Conservation (phyloP, 1,140 invertebrate genomes). For the Delia radicum region DNA sequence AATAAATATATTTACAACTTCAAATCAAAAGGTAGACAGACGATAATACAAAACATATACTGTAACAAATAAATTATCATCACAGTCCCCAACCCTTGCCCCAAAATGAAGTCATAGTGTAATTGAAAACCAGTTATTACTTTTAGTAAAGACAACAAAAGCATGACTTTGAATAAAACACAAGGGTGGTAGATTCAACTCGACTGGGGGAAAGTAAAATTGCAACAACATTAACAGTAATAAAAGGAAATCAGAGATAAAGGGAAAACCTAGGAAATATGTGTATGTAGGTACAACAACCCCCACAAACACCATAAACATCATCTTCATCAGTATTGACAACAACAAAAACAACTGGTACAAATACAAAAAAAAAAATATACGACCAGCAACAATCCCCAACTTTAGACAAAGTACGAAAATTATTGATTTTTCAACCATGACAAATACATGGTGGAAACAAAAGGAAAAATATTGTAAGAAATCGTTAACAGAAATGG, state of each 20-base stretch:
- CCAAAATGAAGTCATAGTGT: too few species aligned
- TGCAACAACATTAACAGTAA: not conserved
- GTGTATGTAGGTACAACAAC: too few species aligned
- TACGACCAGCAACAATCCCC: not conserved
- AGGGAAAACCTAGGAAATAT: not conserved
- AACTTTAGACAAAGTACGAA: not conserved
- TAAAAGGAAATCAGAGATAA: not conserved
- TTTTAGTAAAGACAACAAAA: not conserved
- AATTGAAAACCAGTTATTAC: not conserved
- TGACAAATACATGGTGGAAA: conserved; percentile 15
- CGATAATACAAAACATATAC: not conserved
- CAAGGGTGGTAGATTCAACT: not conserved
- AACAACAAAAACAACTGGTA: not conserved
- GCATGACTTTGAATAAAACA: not conserved
- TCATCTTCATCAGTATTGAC: not conserved
- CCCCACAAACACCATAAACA: not conserved
- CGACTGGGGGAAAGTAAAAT: not conserved
- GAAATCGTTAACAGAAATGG: not conserved
- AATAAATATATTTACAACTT: not conserved
- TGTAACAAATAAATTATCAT: not conserved
- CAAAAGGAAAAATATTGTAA: not conserved
- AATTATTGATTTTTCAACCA: conserved; percentile 22
- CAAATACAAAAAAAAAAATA: not conserved
- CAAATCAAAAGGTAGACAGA: not conserved
- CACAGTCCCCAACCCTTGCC: not conserved